These are phyloP conservation scores for Cryptocheilus praepositus DNA, from an alignment of 2,888 invertebrate species.

Conservation along the genomic window DNA sequence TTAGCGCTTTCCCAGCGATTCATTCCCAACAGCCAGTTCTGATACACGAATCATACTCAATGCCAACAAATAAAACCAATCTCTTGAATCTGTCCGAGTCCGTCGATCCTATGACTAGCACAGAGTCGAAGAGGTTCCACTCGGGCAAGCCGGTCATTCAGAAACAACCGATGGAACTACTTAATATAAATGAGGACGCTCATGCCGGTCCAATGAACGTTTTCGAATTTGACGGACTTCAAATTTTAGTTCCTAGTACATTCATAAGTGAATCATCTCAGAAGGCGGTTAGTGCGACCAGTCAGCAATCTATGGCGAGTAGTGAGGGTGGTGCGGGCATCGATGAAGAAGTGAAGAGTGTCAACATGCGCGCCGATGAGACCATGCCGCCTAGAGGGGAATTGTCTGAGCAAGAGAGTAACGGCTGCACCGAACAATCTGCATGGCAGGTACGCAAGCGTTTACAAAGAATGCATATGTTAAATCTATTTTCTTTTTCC, in stretches of 20 bases:
- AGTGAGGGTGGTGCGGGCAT: conserved; percentile 70
- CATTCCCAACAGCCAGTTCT: conserved; percentile 60
- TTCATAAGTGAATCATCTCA: conserved; percentile 73
- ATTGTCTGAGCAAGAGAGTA: conserved; percentile 90
- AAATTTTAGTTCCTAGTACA: conserved; percentile 73
- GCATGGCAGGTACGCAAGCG: conserved; percentile 82
- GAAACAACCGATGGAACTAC: conserved; percentile 67
- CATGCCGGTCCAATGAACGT: conserved; percentile 74
- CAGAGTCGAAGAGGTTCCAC: conserved; percentile 66
- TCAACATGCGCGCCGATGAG: conserved; percentile 90
- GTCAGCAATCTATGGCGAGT: conserved; percentile 72
- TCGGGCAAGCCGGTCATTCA: conserved; percentile 62
- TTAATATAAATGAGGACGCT: conserved; percentile 72
- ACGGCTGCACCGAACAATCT: conserved; percentile 86
- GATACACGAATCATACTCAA: conserved; percentile 54
- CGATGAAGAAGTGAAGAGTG: conserved; percentile 74
- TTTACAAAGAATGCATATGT: neutral
- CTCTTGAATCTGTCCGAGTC: conserved; percentile 61
- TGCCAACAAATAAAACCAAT: conserved; percentile 53
- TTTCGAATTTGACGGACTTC: conserved; percentile 76
- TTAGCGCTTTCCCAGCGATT: conserved; percentile 60
- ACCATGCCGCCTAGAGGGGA: conserved; percentile 92
- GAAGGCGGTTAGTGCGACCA: conserved; percentile 72
- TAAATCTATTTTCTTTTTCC: neutral
- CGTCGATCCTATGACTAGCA: conserved; percentile 64